These are phyloP conservation scores for Calliphora vomitoria DNA, from an alignment of 2,888 invertebrate species.

Conservation along the genomic window DNA sequence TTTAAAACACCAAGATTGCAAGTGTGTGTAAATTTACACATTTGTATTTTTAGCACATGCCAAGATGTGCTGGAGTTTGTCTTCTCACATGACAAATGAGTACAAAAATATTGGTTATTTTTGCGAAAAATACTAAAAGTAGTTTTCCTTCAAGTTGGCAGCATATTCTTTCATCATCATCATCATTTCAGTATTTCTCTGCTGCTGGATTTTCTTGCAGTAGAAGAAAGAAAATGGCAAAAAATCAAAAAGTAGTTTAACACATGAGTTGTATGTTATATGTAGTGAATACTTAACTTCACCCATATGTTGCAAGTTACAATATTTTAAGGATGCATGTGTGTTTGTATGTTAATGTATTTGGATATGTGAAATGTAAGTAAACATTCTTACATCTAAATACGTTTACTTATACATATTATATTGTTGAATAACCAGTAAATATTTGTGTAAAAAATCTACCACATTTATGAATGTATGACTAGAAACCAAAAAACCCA, in stretches of 20 bases:
- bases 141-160: constrained; percentile 9
- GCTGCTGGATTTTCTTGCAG: background rate
- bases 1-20: background rate
- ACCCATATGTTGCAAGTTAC: constrained; percentile 15
- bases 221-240: background rate
- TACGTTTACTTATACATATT: background rate
- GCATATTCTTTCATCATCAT: background rate
- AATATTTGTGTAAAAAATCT: constrained; percentile 57
- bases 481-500: constrained; percentile 12
- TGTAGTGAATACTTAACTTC: constrained; percentile 16
- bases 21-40: constrained; percentile 15
- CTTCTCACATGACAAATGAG: constrained; percentile 60
- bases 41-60: constrained; percentile 46
- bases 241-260: constrained; percentile 27
- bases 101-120: constrained; percentile 49
- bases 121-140: constrained; percentile 2
- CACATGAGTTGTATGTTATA: background rate
- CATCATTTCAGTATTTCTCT: background rate
- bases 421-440: constrained; percentile 31
- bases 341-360: background rate
- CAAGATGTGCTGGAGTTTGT: constrained; percentile 8
- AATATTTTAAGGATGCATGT: background rate
- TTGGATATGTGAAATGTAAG: background rate
- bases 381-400: background rate
- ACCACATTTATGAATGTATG: constrained; percentile 36